Evolutionary conservation across 2,888 invertebrate species (phyloP).

Genomic region (Trachelus troglodyta): DNA sequence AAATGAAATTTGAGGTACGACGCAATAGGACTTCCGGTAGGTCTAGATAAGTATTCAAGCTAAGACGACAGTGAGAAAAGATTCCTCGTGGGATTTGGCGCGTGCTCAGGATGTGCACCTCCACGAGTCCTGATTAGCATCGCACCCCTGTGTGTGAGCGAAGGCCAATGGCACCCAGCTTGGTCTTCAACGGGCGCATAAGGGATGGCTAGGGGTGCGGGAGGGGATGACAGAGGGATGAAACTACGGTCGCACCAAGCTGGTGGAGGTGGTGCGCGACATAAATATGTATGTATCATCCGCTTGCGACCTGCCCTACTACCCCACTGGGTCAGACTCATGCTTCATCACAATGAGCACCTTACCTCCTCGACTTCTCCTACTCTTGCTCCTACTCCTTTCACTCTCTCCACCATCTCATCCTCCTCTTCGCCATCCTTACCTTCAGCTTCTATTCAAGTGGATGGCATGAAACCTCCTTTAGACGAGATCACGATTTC

Average conservation of each 20-base stretch:
- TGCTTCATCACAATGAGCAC: conserved; percentile 64
- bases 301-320: conserved; percentile 63
- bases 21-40: background rate
- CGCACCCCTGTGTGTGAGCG: conserved; percentile 21
- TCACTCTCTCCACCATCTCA: conserved; percentile 20
- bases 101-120: conserved; percentile 11
- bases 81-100: background rate
- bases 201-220: background rate
- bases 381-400: conserved; percentile 27
- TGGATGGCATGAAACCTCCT: conserved; percentile 44
- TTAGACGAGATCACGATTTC: conserved; percentile 17
- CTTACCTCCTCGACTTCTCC: conserved; percentile 8
- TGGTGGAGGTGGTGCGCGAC: conserved; percentile 55
- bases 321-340: conserved; percentile 66
- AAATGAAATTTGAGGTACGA: background rate
- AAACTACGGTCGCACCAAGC: conserved; percentile 1
- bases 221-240: conserved; percentile 6
- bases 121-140: conserved; percentile 18
- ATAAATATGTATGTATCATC: conserved; percentile 60
- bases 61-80: background rate
- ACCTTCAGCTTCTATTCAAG: conserved; percentile 41
- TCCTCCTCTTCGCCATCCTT: conserved; percentile 37
- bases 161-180: conserved; percentile 25
- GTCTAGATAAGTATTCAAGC: background rate
- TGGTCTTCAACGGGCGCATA: conserved; percentile 22